phyloP scores from a whole-genome alignment of 2,113 vertebrate genomes.

The Dromaius novaehollandiae region DNA sequence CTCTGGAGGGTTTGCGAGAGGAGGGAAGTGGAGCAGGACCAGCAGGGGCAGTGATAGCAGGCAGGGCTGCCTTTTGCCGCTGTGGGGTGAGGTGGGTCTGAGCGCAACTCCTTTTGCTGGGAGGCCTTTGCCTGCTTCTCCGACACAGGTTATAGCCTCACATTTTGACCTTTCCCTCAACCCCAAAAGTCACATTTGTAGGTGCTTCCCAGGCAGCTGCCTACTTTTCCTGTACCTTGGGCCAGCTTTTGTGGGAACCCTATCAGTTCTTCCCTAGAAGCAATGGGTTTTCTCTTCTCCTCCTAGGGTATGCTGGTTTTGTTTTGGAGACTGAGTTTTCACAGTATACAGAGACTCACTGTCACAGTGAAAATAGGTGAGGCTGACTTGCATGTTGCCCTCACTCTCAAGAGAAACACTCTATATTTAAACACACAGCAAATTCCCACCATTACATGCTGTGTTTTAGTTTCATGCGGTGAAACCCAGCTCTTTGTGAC shows the following conservation, averaged over 20 bases:
- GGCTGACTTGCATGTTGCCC: background rate
- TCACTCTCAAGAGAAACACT: background rate
- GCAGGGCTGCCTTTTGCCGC: background rate
- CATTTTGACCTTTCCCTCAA: background rate
- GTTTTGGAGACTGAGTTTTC: background rate
- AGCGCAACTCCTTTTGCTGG: background rate
- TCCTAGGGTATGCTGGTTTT: background rate
- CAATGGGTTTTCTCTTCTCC: background rate
- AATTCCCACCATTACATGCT: background rate
- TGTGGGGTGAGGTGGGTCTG: background rate
- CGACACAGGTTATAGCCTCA: background rate
- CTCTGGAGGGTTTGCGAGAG: background rate
- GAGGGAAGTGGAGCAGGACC: background rate
- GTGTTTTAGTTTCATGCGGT: background rate
- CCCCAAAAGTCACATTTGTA: background rate
- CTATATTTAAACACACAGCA: background rate
- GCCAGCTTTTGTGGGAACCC: background rate
- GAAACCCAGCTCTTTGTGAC: background rate
- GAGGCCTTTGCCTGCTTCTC: background rate
- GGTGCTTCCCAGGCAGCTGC: background rate
- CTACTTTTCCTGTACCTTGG: background rate
- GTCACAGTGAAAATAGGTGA: background rate
- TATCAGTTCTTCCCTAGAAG: background rate
- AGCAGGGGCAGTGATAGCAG: background rate
- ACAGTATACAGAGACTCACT: background rate